phyloP scores from a whole-genome alignment of 2,113 vertebrate genomes.

The Macquaria australasica region DNA sequence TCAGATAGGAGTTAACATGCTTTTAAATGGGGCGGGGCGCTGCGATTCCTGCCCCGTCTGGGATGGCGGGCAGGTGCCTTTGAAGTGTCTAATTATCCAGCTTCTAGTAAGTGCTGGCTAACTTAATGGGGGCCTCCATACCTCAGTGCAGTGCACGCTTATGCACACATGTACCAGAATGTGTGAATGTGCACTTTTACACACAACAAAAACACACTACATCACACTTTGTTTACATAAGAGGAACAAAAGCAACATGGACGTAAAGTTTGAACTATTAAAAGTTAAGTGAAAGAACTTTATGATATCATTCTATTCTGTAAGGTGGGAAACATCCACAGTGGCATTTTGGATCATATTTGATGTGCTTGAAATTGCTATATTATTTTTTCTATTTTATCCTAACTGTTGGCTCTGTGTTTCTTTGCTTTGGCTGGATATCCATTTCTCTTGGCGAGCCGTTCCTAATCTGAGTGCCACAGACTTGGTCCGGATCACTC shows the following conservation, averaged over 20 bases:
- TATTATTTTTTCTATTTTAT: conserved; percentile 64
- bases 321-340: conserved; percentile 63
- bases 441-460: conserved; percentile 79
- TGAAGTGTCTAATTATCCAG: conserved; percentile 87
- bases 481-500: conserved; percentile 80
- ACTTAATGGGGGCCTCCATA: conserved; percentile 72
- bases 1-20: conserved; percentile 86
- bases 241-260: background rate
- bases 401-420: conserved; percentile 69
- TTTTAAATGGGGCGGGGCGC: conserved; percentile 80
- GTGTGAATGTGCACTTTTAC: conserved; percentile 15
- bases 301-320: conserved; percentile 8
- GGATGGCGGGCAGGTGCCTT: conserved; percentile 83
- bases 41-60: conserved; percentile 73
- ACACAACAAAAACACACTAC: background rate
- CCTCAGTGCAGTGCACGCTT: conserved; percentile 29
- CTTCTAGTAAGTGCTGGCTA: conserved; percentile 75
- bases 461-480: conserved; percentile 81
- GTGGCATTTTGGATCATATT: conserved; percentile 49
- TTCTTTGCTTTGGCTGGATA: conserved; percentile 77
- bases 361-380: conserved; percentile 64
- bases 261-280: background rate
- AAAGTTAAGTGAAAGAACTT: conserved; percentile 31
- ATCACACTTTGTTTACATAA: background rate
- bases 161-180: conserved; percentile 15